Percentiles rank a stretch among this genome's conserved stretches.
Conservation (phyloP, 2,113 vertebrate species). For the Xenopus laevis region DNA sequence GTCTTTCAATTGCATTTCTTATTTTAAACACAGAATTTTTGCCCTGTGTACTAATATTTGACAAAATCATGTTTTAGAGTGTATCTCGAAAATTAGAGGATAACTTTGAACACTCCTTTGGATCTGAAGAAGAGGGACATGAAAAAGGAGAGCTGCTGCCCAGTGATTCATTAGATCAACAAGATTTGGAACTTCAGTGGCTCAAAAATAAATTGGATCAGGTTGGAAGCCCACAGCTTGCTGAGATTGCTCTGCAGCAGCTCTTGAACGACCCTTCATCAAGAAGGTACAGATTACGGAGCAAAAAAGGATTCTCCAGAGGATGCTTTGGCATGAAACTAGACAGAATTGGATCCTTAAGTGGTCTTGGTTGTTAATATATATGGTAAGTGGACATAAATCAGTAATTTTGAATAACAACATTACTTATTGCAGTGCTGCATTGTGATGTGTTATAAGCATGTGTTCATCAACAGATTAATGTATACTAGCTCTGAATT, state of each 20-base stretch:
- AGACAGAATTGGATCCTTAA: conserved; percentile 63
- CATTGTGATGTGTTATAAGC: too few relatives aligned
- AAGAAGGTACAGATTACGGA: conserved; percentile 42
- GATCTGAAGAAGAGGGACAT: conserved; percentile 38
- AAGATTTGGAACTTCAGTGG: conserved; percentile 32
- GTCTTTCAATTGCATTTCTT: too few relatives aligned
- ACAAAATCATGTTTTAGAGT: conserved; percentile 40
- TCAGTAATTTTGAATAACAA: too few relatives aligned
- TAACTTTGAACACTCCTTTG: conserved; percentile 45
- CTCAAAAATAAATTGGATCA: neutral
- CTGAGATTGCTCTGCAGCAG: neutral
- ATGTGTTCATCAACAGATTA: too few relatives aligned
- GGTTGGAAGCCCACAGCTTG: fast-evolving
- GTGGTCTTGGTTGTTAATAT: conserved; percentile 58
- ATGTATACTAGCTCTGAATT: too few relatives aligned
- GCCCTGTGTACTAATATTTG: neutral
- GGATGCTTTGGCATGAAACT: conserved; percentile 63
- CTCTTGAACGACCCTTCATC: conserved; percentile 45
- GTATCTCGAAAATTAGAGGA: conserved; percentile 50
- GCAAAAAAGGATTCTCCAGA: conserved; percentile 52
- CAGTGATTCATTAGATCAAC: conserved; percentile 22
- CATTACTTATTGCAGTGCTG: too few relatives aligned
- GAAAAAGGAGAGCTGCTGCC: conserved; percentile 31
- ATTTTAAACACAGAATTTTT: too few relatives aligned
- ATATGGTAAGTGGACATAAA: neutral